These are phyloP conservation scores for Kryptolebias marmoratus DNA, from an alignment of 2,113 vertebrate genomes.

Conservation along the genomic window DNA sequence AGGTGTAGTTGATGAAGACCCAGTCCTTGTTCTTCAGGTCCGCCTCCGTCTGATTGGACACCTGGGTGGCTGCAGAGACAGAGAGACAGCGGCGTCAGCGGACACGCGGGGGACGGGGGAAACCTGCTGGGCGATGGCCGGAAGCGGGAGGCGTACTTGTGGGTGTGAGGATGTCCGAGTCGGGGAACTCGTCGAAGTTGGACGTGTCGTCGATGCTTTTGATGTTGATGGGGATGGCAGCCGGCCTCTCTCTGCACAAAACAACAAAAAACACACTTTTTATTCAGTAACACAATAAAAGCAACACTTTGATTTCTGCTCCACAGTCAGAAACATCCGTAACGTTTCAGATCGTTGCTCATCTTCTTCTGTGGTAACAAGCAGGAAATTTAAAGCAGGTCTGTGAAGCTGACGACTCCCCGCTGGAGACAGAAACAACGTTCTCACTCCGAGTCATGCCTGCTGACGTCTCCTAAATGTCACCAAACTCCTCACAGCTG, in stretches of 20 bases:
- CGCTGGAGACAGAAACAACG: no score
- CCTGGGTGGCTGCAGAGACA: slow-evolving; percentile 45
- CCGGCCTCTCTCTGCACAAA: slow-evolving; percentile 90
- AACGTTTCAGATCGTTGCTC: no score
- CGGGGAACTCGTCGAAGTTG: slow-evolving; percentile 98
- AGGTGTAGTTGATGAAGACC: slow-evolving; percentile 99
- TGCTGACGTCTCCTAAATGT: no score
- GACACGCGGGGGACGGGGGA: no score
- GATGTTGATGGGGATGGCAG: slow-evolving; percentile 97
- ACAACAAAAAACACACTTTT: neutral
- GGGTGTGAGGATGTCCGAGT: slow-evolving; percentile 97
- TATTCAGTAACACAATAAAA: neutral
- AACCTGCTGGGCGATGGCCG: neutral
- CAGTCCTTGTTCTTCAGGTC: slow-evolving; percentile 99
- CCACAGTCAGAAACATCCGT: no score
- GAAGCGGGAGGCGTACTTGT: slow-evolving; percentile 78
- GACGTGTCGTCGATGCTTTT: slow-evolving; percentile 99
- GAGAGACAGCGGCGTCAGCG: neutral
- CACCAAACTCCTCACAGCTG: no score
- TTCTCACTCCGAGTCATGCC: no score
- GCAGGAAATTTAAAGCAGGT: no score
- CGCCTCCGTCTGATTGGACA: slow-evolving; percentile 90
- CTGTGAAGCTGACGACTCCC: no score
- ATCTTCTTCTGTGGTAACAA: no score
- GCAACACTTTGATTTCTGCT: no score